Base-by-base conservation (phyloP, 2,888 invertebrate genomes). In the Andrena dorsata region DNA sequence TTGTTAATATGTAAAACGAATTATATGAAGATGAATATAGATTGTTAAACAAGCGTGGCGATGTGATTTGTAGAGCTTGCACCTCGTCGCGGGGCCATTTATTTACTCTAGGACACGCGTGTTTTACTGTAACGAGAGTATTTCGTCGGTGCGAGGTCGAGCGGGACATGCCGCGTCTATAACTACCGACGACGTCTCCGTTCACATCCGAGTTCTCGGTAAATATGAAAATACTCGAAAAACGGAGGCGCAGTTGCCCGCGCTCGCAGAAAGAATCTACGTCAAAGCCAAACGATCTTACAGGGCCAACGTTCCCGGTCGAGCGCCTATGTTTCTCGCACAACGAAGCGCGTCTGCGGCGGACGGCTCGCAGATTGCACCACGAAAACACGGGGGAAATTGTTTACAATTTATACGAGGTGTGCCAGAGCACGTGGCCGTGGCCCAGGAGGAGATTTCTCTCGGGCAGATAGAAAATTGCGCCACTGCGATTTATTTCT, bases 181-280 rank as follows among this genome's bases (percentile, higher is more conserved):
- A 68, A 51, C 16, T 23, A 63, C 13, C 56, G 51, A 28, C 66
- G 72, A 80, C 65, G 80, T 86, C 73, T 78, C 30, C 73, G 53
- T 84, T 66, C 60, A 60, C 60, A 60, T 20, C 53, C 49, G 71
- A 73, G 28, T 86, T 90, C 81, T 79, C 47, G 71, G 83, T 84
- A 90, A 89, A 86, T 68, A 86, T 77, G 83, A 84, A 90, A 89
- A 88, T 87, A 87, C 76, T 65, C 70, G 73, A 86, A 86, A 83
- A 80, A 70, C 65, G 28, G 78, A 88, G 87, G 82, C 89, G 89
- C 83, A 89, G 76, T 75, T 53, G 73, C 78, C 61, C 5, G 16
- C 51, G 58, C 63, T 10, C 63, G 76, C 82, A 85, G 83, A 89
- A 89, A 90, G 90, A 89, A 82, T 79, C 69, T 64, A 81, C 89